Percentiles rank a stretch among this genome's conserved stretches.
These are phyloP conservation scores for Enteromius afrohamiltoni DNA, from an alignment of 2,797 vertebrate genomes.

Conservation along the genomic window DNA sequence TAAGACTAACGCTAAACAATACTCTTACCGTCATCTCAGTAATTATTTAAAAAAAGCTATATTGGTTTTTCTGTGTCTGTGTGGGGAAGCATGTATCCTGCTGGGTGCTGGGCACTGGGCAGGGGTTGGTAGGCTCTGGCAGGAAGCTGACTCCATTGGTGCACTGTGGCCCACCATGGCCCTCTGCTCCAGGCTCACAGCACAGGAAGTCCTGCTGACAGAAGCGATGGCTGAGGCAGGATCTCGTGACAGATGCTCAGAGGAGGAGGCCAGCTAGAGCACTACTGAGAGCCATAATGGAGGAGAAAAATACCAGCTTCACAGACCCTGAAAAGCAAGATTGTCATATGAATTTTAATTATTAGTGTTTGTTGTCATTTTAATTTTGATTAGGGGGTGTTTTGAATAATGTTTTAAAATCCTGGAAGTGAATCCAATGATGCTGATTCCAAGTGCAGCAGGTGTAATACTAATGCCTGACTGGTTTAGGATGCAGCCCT, in stretches of 20 bases:
- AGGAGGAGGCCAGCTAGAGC: slow-evolving; percentile 56
- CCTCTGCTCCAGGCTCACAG: slow-evolving; percentile 61
- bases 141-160: slow-evolving; percentile 59
- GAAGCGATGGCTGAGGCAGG: slow-evolving; percentile 60
- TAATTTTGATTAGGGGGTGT: neutral
- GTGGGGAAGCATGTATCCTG: slow-evolving; percentile 46
- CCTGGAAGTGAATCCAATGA: neutral
- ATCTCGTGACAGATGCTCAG: slow-evolving; percentile 63
- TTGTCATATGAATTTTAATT: neutral
- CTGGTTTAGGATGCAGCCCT: neutral
- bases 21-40: neutral
- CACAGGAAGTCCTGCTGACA: slow-evolving; percentile 66
- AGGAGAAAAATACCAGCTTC: slow-evolving; percentile 35
- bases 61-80: slow-evolving; percentile 40
- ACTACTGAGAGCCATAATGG: slow-evolving; percentile 48
- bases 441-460: neutral
- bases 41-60: slow-evolving; percentile 3
- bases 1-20: neutral
- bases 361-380: neutral
- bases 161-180: slow-evolving; percentile 61
- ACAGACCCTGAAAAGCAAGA: neutral
- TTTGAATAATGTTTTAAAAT: neutral
- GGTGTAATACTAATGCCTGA: neutral
- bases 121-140: slow-evolving; percentile 57
- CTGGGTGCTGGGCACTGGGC: slow-evolving; percentile 53